Evolutionary conservation across 2,797 vertebrate genomes (phyloP).

Genomic region (Muscicapa striata): DNA sequence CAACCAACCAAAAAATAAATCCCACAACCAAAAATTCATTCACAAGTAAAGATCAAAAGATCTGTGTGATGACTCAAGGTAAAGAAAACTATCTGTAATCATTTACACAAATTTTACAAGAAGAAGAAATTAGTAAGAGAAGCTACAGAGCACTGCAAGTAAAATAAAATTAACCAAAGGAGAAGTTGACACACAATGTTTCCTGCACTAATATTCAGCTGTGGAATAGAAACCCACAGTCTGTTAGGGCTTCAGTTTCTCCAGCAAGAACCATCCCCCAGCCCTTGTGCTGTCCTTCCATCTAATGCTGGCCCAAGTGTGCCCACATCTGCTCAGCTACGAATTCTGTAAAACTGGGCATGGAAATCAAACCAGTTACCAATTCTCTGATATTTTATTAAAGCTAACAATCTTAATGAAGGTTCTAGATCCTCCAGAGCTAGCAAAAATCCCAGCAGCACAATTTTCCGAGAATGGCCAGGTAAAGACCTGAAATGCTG

Average conservation of each 20-base stretch:
- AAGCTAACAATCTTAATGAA: background rate
- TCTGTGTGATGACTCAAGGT: background rate
- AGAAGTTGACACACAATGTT: background rate
- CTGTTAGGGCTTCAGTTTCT: background rate
- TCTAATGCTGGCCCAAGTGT: background rate
- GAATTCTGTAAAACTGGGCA: background rate
- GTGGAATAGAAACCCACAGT: background rate
- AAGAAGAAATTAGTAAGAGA: background rate
- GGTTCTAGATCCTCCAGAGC: background rate
- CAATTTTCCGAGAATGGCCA: background rate
- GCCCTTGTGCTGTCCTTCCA: background rate
- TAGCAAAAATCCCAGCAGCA: background rate
- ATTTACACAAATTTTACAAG: background rate
- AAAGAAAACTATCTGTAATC: background rate
- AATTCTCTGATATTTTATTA: background rate
- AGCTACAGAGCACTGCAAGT: background rate
- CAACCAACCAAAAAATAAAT: background rate
- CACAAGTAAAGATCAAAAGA: background rate
- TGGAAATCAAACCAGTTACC: background rate
- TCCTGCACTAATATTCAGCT: background rate
- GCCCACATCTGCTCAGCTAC: background rate
- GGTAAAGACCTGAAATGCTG: background rate
- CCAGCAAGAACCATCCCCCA: background rate
- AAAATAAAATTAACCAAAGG: background rate
- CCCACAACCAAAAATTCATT: background rate